Conservation (phyloP, 2,888 invertebrate genomes). For the Cinara cedri region DNA sequence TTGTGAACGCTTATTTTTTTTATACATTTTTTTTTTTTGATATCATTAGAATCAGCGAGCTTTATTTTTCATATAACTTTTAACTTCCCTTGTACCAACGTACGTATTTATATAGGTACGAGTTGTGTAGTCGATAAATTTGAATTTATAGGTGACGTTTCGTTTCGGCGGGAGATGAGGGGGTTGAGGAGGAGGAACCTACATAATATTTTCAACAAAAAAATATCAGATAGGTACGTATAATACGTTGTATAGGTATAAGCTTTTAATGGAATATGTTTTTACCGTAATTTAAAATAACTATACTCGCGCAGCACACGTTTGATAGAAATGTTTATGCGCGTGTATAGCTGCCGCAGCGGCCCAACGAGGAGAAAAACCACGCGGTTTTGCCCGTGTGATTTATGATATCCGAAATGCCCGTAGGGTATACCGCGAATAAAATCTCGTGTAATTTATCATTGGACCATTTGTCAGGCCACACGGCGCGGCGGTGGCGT, state of each 20-base stretch:
- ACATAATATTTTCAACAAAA: slow-evolving; percentile 12
- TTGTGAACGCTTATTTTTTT: slow-evolving; percentile 5
- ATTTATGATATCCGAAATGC: slow-evolving; percentile 47
- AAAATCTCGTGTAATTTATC: slow-evolving; percentile 55
- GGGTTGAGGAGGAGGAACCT: not conserved
- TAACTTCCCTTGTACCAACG: slow-evolving; percentile 3
- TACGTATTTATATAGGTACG: not conserved
- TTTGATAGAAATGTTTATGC: slow-evolving; percentile 53
- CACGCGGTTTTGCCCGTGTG: slow-evolving; percentile 28
- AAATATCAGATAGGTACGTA: slow-evolving; percentile 10
- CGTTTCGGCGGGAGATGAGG: not conserved
- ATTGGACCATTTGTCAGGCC: slow-evolving; percentile 51
- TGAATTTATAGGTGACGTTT: slow-evolving; percentile 48
- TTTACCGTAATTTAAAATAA: slow-evolving; percentile 55
- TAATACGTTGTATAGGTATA: not conserved
- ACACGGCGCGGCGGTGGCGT: not conserved
- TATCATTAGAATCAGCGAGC: slow-evolving; percentile 22
- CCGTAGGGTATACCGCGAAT: slow-evolving; percentile 36
- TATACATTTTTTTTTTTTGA: slow-evolving; percentile 2
- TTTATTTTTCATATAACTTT: slow-evolving; percentile 26
- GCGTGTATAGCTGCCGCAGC: not conserved
- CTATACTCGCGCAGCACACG: slow-evolving; percentile 19
- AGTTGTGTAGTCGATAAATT: slow-evolving; percentile 34
- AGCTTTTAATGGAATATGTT: slow-evolving; percentile 51
- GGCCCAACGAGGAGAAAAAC: slow-evolving; percentile 35